Percentiles rank a stretch among this genome's conserved stretches.
Conservation (phyloP, 2,113 vertebrate genomes). For the Colaptes auratus region DNA sequence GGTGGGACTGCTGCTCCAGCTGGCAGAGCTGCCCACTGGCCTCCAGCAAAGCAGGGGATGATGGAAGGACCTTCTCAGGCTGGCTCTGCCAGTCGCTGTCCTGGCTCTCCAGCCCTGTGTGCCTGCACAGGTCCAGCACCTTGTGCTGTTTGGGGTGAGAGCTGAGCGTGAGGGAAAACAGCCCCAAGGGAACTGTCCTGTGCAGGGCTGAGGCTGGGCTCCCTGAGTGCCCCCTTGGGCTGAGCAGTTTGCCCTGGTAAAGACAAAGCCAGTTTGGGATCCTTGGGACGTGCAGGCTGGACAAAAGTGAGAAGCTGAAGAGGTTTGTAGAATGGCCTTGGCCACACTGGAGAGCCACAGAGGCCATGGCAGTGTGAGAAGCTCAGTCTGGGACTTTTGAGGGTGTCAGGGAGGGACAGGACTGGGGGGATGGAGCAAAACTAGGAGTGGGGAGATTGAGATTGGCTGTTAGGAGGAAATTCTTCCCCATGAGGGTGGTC, state of each 20-base stretch:
- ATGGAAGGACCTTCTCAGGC: background rate
- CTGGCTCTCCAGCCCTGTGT: background rate
- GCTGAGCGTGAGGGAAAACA: background rate
- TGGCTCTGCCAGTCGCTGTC: background rate
- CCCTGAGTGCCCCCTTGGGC: too few relatives aligned
- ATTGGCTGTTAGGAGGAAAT: too few relatives aligned
- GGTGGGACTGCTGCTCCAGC: background rate
- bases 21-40: background rate
- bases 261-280: background rate
- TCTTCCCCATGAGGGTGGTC: too few relatives aligned
- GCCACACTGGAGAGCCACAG: background rate
- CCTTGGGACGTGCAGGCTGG: background rate
- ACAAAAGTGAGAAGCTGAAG: background rate
- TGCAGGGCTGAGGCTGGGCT: too few relatives aligned
- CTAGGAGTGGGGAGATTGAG: too few relatives aligned
- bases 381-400: background rate
- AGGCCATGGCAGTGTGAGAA: background rate
- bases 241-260: background rate
- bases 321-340: background rate
- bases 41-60: too few relatives aligned
- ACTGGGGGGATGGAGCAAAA: too few relatives aligned
- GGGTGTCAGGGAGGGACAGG: too few relatives aligned
- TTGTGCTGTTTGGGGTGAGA: background rate
- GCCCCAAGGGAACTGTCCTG: too few relatives aligned
- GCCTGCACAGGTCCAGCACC: too few relatives aligned